Percentiles rank a stretch among this genome's conserved stretches.
Evolutionary conservation across 2,888 invertebrate species (phyloP).

Genomic region (Xanthorhoe spadicearia): DNA sequence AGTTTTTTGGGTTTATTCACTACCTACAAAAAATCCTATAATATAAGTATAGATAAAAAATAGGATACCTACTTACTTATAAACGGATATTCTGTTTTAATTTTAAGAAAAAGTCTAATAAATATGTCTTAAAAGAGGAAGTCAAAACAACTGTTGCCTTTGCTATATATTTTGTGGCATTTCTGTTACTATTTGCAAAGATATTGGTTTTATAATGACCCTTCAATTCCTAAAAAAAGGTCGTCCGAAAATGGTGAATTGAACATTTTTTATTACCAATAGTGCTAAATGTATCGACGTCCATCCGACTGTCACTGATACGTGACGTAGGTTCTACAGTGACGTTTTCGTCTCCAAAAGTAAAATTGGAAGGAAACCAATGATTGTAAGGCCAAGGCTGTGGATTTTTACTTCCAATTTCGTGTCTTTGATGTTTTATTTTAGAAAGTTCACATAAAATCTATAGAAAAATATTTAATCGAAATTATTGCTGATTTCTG

Average conservation of each 20-base stretch:
- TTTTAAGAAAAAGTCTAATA: no score
- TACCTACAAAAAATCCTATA: no score
- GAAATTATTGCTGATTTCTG: no score
- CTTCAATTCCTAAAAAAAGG: slow-evolving; percentile 18
- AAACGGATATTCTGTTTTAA: no score
- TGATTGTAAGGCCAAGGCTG: background rate
- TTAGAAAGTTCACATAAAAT: background rate
- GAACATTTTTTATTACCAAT: slow-evolving; percentile 22
- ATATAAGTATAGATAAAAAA: no score
- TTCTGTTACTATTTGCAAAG: no score
- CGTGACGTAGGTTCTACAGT: slow-evolving; percentile 59
- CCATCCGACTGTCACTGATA: slow-evolving; percentile 41
- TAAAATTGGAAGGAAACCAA: slow-evolving; percentile 12
- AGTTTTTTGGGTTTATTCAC: no score
- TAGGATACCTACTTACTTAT: no score
- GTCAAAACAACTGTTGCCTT: no score
- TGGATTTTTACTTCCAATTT: background rate
- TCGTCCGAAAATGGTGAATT: slow-evolving; percentile 19
- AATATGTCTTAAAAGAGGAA: no score
- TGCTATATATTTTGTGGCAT: no score
- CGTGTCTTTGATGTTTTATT: background rate
- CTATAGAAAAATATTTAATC: no score
- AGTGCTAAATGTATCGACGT: slow-evolving; percentile 40
- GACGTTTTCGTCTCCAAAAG: slow-evolving; percentile 46
- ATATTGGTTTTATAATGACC: slow-evolving; percentile 20